Conservation (phyloP, 2,797 vertebrate species). For the Acestrorhynchus altus region DNA sequence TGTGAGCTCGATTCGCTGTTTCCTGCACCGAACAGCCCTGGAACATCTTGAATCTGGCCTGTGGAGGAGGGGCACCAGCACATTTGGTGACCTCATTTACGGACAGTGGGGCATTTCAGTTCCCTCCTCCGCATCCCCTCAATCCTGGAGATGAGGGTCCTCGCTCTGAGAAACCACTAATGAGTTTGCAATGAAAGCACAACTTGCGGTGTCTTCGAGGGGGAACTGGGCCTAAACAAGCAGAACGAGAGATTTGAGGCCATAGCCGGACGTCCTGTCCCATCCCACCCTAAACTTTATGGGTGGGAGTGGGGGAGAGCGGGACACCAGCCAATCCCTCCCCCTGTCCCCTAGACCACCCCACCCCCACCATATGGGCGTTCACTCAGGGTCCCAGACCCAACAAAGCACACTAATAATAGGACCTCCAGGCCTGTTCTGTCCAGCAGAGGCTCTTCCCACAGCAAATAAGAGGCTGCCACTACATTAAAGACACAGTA, state of each 20-base stretch:
- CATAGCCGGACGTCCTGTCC: constrained; percentile 11
- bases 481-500: no score
- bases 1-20: no score
- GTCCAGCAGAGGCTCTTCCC: no score
- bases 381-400: background rate
- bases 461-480: no score
- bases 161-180: background rate
- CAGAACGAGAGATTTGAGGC: background rate
- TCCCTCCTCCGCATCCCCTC: background rate
- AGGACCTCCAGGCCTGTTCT: background rate
- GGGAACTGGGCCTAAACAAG: background rate
- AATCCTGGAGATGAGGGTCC: background rate
- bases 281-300: constrained; percentile 16
- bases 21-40: background rate
- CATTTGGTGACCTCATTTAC: constrained; percentile 14
- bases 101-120: constrained; percentile 7
- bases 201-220: background rate
- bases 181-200: background rate
- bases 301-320: background rate
- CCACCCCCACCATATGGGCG: constrained; percentile 21
- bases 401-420: background rate
- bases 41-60: background rate
- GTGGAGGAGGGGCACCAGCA: background rate
- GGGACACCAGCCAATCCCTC: background rate
- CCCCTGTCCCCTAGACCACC: background rate